Evolutionary conservation across 2,113 vertebrate species (phyloP).

Genomic region (Empidonax alnorum): DNA sequence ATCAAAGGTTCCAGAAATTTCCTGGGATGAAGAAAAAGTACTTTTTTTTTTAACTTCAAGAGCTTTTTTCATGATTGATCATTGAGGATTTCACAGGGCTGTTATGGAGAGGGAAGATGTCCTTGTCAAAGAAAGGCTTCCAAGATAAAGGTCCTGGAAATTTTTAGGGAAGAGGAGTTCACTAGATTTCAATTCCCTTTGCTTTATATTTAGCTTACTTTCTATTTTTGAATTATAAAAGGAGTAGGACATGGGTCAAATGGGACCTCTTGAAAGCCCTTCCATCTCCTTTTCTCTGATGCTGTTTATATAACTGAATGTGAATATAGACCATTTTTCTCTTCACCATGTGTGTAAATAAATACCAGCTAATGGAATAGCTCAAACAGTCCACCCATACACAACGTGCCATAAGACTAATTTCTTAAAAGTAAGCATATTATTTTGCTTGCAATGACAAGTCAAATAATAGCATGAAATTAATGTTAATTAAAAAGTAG

Average conservation of each 20-base stretch:
- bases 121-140: neutral
- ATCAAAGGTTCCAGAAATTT: conserved; percentile 30
- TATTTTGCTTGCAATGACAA: neutral
- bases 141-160: neutral
- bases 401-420: neutral
- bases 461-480: neutral
- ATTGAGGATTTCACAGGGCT: neutral
- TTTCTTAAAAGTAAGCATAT: neutral
- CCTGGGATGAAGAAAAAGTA: neutral
- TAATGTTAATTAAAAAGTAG: neutral
- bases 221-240: neutral
- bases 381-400: neutral
- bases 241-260: neutral
- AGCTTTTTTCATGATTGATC: neutral
- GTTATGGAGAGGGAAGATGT: neutral
- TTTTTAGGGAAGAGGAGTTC: neutral
- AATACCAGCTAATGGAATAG: neutral
- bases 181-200: neutral
- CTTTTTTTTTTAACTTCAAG: neutral
- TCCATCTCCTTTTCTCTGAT: neutral
- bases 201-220: neutral
- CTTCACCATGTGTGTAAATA: neutral
- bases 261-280: neutral
- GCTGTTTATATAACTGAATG: neutral
- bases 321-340: neutral